Base-by-base conservation (phyloP, 35 echinoderm and acorn worm genomes). In the Apostichopus parvimensis region DNA sequence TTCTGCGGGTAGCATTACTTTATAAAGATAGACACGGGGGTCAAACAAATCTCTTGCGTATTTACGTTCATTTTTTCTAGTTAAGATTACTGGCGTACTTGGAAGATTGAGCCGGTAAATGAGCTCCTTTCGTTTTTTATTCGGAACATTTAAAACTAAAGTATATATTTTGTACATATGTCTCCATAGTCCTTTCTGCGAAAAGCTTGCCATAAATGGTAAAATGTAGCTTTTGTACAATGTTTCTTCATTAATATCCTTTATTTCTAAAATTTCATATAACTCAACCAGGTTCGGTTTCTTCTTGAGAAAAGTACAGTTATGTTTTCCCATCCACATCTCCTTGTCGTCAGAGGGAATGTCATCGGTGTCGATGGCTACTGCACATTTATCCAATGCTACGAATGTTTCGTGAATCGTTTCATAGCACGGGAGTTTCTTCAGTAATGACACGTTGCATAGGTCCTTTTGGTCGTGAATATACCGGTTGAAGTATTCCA, bases 361-460 rank as follows among this genome's bases (percentile, higher is more conserved):
- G 6, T 52, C 77, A n/a, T 57, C 20, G 28, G 68, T 59, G 5
- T 90, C 75, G 55, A 80, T 78, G 2, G 45, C 71, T 5, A 15
- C 28, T 15, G 71, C 53, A 14, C 6, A 53, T 5, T n/a, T 72
- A 53, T 56, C 58, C 24, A 95, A 25, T 52, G 25, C 26, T 14
- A 95, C 83, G 52, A 78, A 87, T 26, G 25, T 25, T 11, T 15
- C 58, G 7, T 80, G 54, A 75, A 95, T 89, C 0, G 90, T 79
- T 66, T 79, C 71, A 57, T 87, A 95, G 90, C 94, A 95, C 17
- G 94, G 94, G 1, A 95, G 80, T 9, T 56, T 79, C 64, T 53
- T 92, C 18, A 95, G 45, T 0, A 88, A 22, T 0, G 23, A 54
- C 24, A 54, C 60, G 15, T 13, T 20, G 21, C 18, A 9, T 65